Base-by-base conservation (phyloP, 2,797 vertebrate species). In the Anguilla megastoma region DNA sequence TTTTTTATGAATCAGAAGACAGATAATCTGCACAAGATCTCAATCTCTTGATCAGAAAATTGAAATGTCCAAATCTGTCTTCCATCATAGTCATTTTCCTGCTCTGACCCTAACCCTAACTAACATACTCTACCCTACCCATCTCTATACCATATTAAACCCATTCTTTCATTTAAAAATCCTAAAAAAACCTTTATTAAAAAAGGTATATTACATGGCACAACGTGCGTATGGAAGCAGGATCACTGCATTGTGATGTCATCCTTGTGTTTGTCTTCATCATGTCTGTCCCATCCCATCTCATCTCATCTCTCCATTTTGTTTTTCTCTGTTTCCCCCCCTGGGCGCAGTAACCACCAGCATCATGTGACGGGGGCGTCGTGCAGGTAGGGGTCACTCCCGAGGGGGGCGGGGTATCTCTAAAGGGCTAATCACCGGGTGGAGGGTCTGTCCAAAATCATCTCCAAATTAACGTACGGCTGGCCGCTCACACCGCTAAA, bases 341-440 rank as follows among this genome's bases (percentile, higher is more conserved):
- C 83, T 91, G 79, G 89, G 89, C 58, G 85, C 92, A 92, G 92
- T 93, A 90, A 92, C 88, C 90, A 90, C 84, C 89, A 88, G 84
- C 89, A 90, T 71, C 86, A 88, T 71, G 82, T 87, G 90, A 89
- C 24, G 74, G 87, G 90, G 90, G 85, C 92, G 86, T 58, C 89
- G 36, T 85, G 76, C 91, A 94, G 93, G 93, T 94, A 94, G 92
- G 93, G 86, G 89, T 66, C 86, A 74, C 89, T 80, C 45, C 50
- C 50, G 50, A 9, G 9, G 9, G 9, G 50, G 48, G 48, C 8
- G 50, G 30, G 12, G 30, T 18, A 76, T 80, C 41, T 48, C 76
- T 48, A 9, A 80, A 48, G 18, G 76, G 76, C 41, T 50, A 12
- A 48, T 80, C 41, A 48, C 5, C 2, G 36, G 76, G 41, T 80